Percentiles rank a stretch among this genome's conserved stretches.
Evolutionary conservation across 2,888 invertebrate genomes (phyloP).

Genomic region (Mythimna loreyi): DNA sequence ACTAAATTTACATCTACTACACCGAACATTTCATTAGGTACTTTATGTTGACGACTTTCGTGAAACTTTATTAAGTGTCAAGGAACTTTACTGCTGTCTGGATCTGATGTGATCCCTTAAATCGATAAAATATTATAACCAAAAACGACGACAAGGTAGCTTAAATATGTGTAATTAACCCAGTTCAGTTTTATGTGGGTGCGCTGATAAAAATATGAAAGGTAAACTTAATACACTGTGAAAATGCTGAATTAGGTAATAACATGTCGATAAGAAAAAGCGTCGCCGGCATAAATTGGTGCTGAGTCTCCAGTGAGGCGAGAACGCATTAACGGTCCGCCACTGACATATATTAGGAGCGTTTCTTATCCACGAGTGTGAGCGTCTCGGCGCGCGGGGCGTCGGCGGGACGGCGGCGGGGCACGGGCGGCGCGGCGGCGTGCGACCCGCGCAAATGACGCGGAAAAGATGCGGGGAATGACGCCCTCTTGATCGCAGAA

Average conservation of each 20-base stretch:
- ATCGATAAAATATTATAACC: slow-evolving; percentile 22
- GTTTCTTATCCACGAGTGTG: slow-evolving; percentile 72
- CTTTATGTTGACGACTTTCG: neutral
- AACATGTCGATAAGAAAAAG: slow-evolving; percentile 84
- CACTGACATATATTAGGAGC: slow-evolving; percentile 73
- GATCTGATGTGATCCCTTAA: neutral
- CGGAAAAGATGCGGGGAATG: slow-evolving; percentile 83
- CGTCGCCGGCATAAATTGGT: slow-evolving; percentile 82
- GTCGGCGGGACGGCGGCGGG: slow-evolving; percentile 51
- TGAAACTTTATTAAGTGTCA: slow-evolving; percentile 1
- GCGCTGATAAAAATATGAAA: slow-evolving; percentile 71
- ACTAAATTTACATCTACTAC: slow-evolving; percentile 7
- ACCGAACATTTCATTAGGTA: neutral
- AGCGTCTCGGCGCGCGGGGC: slow-evolving; percentile 40
- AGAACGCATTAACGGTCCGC: slow-evolving; percentile 80
- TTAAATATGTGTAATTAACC: slow-evolving; percentile 56
- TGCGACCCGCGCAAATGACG: slow-evolving; percentile 83
- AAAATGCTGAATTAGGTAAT: slow-evolving; percentile 84
- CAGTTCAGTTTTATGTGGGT: slow-evolving; percentile 54
- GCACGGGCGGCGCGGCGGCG: slow-evolving; percentile 47
- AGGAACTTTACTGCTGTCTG: neutral
- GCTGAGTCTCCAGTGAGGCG: slow-evolving; percentile 82
- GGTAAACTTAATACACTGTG: slow-evolving; percentile 80
- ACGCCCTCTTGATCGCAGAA: slow-evolving; percentile 81
- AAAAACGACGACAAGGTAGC: slow-evolving; percentile 22